Evolutionary conservation across 2,888 invertebrate genomes (phyloP).

Genomic region (Smittia aterrima): DNA sequence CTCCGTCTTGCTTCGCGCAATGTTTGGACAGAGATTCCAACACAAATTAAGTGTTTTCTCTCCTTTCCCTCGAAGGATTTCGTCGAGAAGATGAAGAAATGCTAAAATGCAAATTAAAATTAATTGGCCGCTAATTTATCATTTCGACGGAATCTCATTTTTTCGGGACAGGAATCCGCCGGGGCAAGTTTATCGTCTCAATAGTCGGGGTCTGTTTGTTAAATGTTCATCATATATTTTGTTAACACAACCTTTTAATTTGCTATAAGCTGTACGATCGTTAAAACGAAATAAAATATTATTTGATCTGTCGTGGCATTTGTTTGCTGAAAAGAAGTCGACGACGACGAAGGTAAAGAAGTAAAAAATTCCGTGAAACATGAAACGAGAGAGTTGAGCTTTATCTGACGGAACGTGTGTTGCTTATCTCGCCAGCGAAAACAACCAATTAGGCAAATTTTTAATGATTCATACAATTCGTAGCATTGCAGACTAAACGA

Average conservation of each 20-base stretch:
- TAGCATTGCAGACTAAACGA: not conserved
- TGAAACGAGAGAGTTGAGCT: not conserved
- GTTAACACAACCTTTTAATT: constrained; percentile 33
- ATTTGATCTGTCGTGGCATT: constrained; percentile 18
- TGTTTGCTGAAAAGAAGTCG: not conserved
- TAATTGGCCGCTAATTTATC: constrained; percentile 40
- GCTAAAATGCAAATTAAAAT: constrained; percentile 41
- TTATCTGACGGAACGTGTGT: constrained; percentile 23
- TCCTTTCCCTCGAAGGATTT: not conserved
- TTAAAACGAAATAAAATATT: constrained; percentile 8
- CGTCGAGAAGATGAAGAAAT: constrained; percentile 5
- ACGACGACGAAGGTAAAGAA: not conserved
- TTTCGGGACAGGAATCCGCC: not conserved
- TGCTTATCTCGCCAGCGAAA: constrained; percentile 12
- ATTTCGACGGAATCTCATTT: constrained; percentile 14
- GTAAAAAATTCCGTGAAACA: not conserved
- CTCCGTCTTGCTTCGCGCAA: not conserved
- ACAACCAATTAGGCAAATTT: constrained; percentile 33
- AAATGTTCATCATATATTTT: constrained; percentile 20
- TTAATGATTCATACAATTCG: constrained; percentile 22
- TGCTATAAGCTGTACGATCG: constrained; percentile 20
- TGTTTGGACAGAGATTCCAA: constrained; percentile 11
- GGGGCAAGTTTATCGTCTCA: not conserved
- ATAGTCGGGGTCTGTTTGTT: constrained; percentile 13
- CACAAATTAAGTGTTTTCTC: constrained; percentile 13